Conservation (phyloP, 2,797 vertebrate species). For the Pristis pectinata region DNA sequence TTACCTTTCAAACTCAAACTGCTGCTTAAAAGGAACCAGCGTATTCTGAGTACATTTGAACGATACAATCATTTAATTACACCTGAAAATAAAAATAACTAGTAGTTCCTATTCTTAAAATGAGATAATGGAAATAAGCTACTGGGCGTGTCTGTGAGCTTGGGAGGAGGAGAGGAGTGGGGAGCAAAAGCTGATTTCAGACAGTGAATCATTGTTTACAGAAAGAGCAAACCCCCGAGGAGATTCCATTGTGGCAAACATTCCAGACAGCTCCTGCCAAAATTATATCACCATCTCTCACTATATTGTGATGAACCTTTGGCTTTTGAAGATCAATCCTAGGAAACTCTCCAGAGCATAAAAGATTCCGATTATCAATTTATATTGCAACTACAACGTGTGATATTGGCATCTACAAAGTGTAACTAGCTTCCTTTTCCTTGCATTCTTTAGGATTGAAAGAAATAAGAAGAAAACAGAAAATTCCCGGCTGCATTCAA, state of each 20-base stretch:
- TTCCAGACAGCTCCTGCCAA: slow-evolving; percentile 21
- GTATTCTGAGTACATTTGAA: neutral
- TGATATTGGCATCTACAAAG: neutral
- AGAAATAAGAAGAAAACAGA: neutral
- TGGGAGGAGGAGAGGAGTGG: neutral
- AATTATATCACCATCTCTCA: neutral
- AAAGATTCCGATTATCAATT: slow-evolving; percentile 15
- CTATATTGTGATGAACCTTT: slow-evolving; percentile 5
- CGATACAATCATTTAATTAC: neutral
- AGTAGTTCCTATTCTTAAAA: neutral
- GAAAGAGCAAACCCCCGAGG: slow-evolving; percentile 7
- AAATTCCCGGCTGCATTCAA: neutral
- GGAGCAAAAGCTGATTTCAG: neutral
- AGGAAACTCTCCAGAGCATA: neutral
- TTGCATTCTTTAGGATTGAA: neutral
- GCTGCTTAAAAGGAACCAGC: neutral
- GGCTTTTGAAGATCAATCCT: neutral
- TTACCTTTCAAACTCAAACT: neutral
- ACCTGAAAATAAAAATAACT: too few relatives aligned
- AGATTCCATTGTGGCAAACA: slow-evolving; percentile 22
- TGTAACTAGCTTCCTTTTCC: neutral
- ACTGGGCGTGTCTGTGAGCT: neutral
- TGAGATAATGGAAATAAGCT: neutral
- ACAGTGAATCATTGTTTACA: slow-evolving; percentile 34
- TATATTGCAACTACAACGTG: too few relatives aligned